Percentiles rank a stretch among this genome's conserved stretches.
phyloP scores from a whole-genome alignment of 2,888 invertebrate species.

The Leistus spinibarbis region DNA sequence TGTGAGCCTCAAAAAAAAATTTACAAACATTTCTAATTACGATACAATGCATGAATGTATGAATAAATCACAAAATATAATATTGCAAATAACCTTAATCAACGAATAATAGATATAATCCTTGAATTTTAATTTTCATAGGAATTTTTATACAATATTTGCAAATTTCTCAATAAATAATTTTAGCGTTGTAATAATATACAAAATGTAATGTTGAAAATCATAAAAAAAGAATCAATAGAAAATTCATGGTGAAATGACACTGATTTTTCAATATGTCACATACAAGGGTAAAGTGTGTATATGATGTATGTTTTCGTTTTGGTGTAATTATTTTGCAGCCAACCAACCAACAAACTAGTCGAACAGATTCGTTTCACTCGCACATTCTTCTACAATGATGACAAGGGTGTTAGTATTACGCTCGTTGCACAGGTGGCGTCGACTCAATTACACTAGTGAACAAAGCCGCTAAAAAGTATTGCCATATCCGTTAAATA shows the following conservation, averaged over 20 bases:
- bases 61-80: background rate
- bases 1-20: no score
- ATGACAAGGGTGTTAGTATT: background rate
- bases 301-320: background rate
- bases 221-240: background rate
- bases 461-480: constrained; percentile 6
- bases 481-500: background rate
- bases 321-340: constrained; percentile 19
- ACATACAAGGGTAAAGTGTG: background rate
- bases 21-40: no score
- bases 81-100: background rate
- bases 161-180: background rate
- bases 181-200: background rate
- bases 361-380: background rate
- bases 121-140: background rate
- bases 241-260: background rate
- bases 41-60: background rate
- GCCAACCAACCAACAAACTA: no score
- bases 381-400: background rate
- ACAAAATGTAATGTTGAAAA: background rate
- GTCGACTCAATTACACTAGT: background rate
- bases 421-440: constrained; percentile 1
- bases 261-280: no score
- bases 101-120: background rate
- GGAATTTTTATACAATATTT: background rate